Conservation (phyloP, 2,797 vertebrate species). For the Monodelphis domestica region DNA sequence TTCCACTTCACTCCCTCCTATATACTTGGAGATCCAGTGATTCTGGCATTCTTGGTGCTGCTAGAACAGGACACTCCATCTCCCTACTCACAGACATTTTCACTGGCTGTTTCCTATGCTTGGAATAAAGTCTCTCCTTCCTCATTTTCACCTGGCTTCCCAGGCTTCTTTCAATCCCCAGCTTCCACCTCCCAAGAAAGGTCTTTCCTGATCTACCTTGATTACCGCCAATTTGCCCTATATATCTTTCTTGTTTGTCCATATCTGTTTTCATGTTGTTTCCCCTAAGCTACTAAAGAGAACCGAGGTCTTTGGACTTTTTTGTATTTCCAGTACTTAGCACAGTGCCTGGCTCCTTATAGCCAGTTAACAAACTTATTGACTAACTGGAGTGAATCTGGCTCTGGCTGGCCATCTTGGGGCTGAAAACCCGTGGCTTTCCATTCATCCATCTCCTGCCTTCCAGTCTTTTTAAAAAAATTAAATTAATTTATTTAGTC, state of each 20-base stretch:
- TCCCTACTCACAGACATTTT: background rate
- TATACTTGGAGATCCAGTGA: background rate
- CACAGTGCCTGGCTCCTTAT: too few species aligned
- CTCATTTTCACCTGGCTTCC: background rate
- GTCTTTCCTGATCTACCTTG: background rate
- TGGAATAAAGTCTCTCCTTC: background rate
- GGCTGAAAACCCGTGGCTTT: background rate
- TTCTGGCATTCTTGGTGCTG: background rate
- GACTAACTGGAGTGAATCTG: background rate
- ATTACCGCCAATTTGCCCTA: background rate
- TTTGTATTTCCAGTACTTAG: background rate
- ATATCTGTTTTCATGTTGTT: background rate
- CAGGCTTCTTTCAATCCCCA: background rate
- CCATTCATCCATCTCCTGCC: background rate
- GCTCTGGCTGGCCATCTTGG: background rate
- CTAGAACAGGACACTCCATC: background rate
- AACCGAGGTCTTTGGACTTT: background rate
- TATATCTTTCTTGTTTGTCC: background rate
- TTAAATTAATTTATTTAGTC: too few species aligned
- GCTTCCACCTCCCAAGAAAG: background rate
- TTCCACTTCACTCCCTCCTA: background rate
- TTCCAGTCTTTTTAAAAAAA: too few species aligned
- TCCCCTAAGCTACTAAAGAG: background rate
- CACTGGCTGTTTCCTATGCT: background rate
- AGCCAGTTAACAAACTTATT: background rate